These are phyloP conservation scores for Plagodis pulveraria DNA, from an alignment of 2,888 invertebrate species.

Conservation along the genomic window DNA sequence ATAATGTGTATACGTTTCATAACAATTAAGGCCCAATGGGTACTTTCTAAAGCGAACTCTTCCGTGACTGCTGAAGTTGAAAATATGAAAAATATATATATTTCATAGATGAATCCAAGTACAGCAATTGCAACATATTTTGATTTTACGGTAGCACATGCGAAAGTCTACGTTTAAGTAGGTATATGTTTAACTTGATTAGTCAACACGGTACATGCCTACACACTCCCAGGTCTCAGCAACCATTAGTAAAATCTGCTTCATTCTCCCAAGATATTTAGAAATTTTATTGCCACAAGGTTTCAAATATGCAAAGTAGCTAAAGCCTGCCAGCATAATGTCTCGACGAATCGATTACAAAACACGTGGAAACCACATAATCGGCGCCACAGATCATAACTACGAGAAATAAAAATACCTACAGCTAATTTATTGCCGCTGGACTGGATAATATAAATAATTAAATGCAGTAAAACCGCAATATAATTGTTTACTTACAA, in stretches of 20 bases:
- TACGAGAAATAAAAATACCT: not conserved
- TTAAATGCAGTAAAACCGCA: constrained; percentile 3
- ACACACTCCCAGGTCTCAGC: not conserved
- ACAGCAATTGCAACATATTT: too few relatives aligned
- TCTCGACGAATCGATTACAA: constrained; percentile 1
- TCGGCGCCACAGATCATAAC: constrained; percentile 7
- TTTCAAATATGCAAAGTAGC: not conserved
- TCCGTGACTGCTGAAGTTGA: too few relatives aligned
- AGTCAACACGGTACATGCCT: too few relatives aligned
- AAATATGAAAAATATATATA: too few relatives aligned
- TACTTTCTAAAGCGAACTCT: too few relatives aligned
- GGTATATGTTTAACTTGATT: too few relatives aligned
- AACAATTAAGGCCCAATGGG: too few relatives aligned
- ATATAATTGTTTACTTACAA: not conserved
- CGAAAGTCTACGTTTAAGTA: too few relatives aligned
- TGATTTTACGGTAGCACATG: too few relatives aligned
- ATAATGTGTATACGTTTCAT: too few relatives aligned
- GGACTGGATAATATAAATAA: constrained; percentile 6
- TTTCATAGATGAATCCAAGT: too few relatives aligned
- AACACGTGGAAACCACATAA: constrained; percentile 10
- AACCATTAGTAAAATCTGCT: not conserved
- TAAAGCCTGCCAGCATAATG: not conserved
- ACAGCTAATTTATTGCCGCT: constrained; percentile 1
- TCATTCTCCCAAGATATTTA: not conserved
- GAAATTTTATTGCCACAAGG: not conserved